Evolutionary conservation across 30 jellyfish, hydroid and myxozoan genomes (phyloP), one percentile per base, ranked within the genome.

Genomic region (Nemopilema nomurai): DNA sequence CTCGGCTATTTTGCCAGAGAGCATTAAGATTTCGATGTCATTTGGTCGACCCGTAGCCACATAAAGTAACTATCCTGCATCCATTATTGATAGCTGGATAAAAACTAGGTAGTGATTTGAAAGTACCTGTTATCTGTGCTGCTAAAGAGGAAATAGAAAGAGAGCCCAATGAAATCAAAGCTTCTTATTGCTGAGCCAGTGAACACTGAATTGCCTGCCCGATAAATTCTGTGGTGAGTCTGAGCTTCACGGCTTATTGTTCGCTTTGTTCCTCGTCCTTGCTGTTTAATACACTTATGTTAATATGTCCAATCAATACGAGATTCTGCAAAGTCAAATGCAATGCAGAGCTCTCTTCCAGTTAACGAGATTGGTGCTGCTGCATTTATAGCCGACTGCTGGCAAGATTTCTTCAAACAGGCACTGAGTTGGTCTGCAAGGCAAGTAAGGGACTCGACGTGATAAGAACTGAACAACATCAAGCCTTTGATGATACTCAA

Each of bases 181-280:
- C 83, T 73, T 73, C 83, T 73, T 73, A 73, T 32, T 18, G 18
- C 69, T 20, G 83, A 22, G 50, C 83, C 68, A 30, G 64, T 8
- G 24, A 73, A 19, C 57, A 30, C 69, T 30, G 33, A 31, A 20
- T 41, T 31, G 69, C 18, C 69, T 66, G 33, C 69, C 22, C 19
- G 28, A 73, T 73, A 73, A 41, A 73, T 22, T 16, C 83, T 73
- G 83, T 73, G 83, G 83, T 73, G 51, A 8, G 83, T 73, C 50
- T 33, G 1, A 66, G 83, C 0, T 73, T 73, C 1, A 19, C 62
- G 6, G 80, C 23, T 70, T 27, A 70, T n/a, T 70, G 18, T 21
- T 9, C 41, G 22, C 7, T 63, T 63, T 63, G 72, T 19, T 19
- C 16, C 72, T 63, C 8, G 29, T 63, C 7, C 18, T 24, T 63